Evolutionary conservation across 2,888 invertebrate genomes (phyloP).

Genomic region (Empis livida): DNA sequence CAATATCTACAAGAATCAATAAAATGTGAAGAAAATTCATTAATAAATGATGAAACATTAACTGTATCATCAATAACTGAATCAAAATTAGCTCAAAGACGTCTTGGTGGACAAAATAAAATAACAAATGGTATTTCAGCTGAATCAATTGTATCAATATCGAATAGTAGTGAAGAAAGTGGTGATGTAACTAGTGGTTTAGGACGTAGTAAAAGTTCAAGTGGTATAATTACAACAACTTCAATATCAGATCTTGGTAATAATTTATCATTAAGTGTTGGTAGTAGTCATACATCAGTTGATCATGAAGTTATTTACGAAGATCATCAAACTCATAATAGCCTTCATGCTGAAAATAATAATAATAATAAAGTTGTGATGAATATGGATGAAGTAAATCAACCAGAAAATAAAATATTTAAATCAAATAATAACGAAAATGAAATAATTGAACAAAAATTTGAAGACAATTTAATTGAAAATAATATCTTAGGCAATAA

Average conservation of each 20-base stretch:
- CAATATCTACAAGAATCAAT: not conserved
- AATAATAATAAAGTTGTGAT: not conserved
- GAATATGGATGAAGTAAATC: not conserved
- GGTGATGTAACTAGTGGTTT: constrained; percentile 23
- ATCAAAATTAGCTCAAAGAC: not conserved
- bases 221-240: not conserved
- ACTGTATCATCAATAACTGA: not conserved
- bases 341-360: not conserved
- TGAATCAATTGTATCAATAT: not conserved
- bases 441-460: not conserved
- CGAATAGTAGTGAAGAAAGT: constrained; percentile 12
- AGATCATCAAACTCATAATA: no score
- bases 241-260: no score
- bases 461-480: not conserved
- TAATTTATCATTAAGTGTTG: no score
- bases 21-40: not conserved
- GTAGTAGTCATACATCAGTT: no score
- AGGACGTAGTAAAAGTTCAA: constrained; percentile 24
- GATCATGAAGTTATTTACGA: no score
- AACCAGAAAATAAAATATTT: not conserved
- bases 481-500: not conserved
- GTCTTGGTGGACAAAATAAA: not conserved
- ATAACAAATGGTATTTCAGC: not conserved
- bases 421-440: not conserved
- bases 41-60: not conserved